Evolutionary conservation across 2,888 invertebrate genomes (phyloP).

Genomic region (Sphaerophoria rueppellii): DNA sequence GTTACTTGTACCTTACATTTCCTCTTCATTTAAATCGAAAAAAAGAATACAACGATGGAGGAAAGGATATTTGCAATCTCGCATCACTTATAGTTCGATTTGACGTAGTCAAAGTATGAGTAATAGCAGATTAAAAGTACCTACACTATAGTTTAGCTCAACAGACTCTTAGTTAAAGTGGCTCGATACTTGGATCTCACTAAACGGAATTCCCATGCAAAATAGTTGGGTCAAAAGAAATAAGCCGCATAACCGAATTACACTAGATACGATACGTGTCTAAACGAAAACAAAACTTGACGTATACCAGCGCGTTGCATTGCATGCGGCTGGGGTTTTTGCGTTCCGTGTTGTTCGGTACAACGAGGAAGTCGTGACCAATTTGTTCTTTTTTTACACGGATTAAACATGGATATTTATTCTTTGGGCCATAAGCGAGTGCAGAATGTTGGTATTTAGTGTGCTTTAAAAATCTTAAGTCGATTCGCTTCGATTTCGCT

Average conservation of each 20-base stretch:
- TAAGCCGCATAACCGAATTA: slow-evolving; percentile 7
- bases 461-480: slow-evolving; percentile 53
- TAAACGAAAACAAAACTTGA: slow-evolving; percentile 6
- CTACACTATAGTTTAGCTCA: too few species aligned
- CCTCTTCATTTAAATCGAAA: slow-evolving; percentile 27
- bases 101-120: slow-evolving; percentile 70
- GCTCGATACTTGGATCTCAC: slow-evolving; percentile 15
- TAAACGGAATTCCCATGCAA: slow-evolving; percentile 53
- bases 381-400: slow-evolving; percentile 82
- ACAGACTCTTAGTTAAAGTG: slow-evolving; percentile 40
- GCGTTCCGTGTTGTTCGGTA: slow-evolving; percentile 63
- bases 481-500: neutral
- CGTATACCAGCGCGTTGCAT: too few species aligned
- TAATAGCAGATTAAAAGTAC: slow-evolving; percentile 33
- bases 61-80: slow-evolving; percentile 70
- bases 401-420: slow-evolving; percentile 79
- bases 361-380: slow-evolving; percentile 80
- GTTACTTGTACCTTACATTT: slow-evolving; percentile 40
- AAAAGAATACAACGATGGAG: slow-evolving; percentile 28
- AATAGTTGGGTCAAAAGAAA: slow-evolving; percentile 22
- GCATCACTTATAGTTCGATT: slow-evolving; percentile 69
- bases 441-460: slow-evolving; percentile 72
- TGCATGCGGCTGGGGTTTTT: too few species aligned
- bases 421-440: slow-evolving; percentile 39
- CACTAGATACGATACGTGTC: neutral